Evolutionary conservation across 2,113 vertebrate genomes (phyloP), one percentile per base, ranked within the genome.

Genomic region (Lasiurus borealis): DNA sequence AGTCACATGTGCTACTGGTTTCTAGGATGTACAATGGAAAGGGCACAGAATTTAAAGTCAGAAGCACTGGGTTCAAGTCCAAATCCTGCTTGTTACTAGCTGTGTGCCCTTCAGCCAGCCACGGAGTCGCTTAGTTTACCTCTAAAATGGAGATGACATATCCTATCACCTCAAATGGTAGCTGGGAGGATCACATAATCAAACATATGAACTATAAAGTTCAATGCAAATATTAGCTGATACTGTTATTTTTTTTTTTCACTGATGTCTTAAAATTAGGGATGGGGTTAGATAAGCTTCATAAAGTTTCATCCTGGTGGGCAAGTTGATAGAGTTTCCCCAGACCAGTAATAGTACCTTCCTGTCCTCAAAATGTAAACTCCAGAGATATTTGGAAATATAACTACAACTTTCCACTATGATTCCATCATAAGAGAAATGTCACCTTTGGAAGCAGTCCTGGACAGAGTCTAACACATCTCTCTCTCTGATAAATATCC

Each of bases 1-100:
- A n/a, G 19, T 11, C 11, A 1, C 8, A 0, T 15, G 4, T 0
- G 1, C 0, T 15, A 1, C 8, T 68, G 13, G 29, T 66, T 76
- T 66, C 15, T 46, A 80, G 48, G 31, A 4, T 83, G 46, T 71
- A 64, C 29, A 1, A 4, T 25, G 8, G 68, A 50, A 73, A 12
- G 12, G 52, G 34, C 34, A 27, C 13, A 31, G 89, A 78, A 29
- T 54, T 81, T 72, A 23, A 82, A 86, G 9, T 27, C 91, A 90
- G 36, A 87, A 87, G 29, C 46, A 36, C 21, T 62, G 78, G 29
- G 23, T 64, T 88, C 21, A 31, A 75, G 36, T 64, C 19, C 57
- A 72, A 13, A 36, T 66, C 82, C 77, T 64, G 12, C 34, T 89
- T 92, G 8, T 18, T 29, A 9, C 34, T 81, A 21, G 44, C 21